Evolutionary conservation across 1,140 invertebrate genomes (phyloP).

Genomic region (Formica exsecta): DNA sequence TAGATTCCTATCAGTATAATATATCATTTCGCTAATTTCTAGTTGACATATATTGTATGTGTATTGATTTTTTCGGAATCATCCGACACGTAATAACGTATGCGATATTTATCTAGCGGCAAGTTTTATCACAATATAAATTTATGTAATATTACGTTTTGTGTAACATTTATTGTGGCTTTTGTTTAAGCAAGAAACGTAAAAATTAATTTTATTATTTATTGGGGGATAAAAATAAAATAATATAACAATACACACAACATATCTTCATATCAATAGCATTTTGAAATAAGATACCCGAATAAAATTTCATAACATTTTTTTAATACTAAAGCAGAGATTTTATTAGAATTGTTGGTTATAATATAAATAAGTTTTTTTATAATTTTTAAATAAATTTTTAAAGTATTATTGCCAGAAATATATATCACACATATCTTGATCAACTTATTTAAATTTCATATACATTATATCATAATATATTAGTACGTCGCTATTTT

Average conservation of each 20-base stretch:
- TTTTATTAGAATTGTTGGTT: background rate
- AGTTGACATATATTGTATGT: background rate
- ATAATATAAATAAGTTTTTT: background rate
- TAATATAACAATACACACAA: background rate
- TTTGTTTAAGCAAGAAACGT: background rate
- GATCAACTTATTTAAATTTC: constrained; percentile 3
- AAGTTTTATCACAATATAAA: constrained; percentile 52
- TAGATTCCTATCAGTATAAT: constrained; percentile 18
- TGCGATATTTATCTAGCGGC: background rate
- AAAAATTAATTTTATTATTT: background rate
- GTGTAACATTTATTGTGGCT: background rate
- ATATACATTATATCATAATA: constrained; percentile 35
- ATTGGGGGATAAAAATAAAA: background rate
- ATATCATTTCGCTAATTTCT: constrained; percentile 9
- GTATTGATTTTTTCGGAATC: constrained; percentile 20
- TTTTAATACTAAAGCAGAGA: background rate
- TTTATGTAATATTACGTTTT: background rate
- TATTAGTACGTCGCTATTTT: background rate
- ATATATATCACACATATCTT: background rate
- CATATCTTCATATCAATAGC: background rate
- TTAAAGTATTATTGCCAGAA: background rate
- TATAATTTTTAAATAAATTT: background rate
- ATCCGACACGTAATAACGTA: constrained; percentile 5
- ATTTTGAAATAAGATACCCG: background rate
- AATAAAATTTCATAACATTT: background rate